Evolutionary conservation across 2,113 vertebrate genomes (phyloP), one percentile per base, ranked within the genome.

Genomic region (Nannospalax galili): DNA sequence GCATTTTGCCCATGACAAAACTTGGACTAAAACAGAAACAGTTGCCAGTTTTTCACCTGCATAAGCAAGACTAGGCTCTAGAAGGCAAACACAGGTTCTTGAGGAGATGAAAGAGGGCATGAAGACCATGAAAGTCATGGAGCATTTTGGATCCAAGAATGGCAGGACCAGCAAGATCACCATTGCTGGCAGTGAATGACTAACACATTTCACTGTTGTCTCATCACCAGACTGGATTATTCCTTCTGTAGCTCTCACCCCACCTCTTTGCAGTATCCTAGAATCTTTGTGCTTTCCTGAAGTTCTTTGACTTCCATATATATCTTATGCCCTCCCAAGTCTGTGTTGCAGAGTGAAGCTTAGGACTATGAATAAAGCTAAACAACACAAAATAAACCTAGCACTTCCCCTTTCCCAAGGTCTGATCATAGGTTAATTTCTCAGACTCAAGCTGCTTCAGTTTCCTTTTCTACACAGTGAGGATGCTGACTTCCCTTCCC

Each of bases 11-110:
- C 37, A 99, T 99, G 99, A 99, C 99, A 12, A 99, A 99, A 0
- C 98, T 99, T 0, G 99, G 99, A 30, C 98, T 99, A 64, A 99
- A 99, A n/a, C 98, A 99, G 99, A 2, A 99, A 99, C 0, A 99
- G 99, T 0, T 99, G 99, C 86, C 99, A 99, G 9, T 98, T 99
- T 96, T 99, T 99, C 96, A 99, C 99, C 98, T 99, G 99, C 97
- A 99, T 99, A 6, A 98, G 93, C 6, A 93, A 98, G 32, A 99
- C 99, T 96, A 97, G 3, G 99, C 99, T 37, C 1, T 99, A 95
- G 97, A 99, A 88, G 99, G 98, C 67, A 99, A 99, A 91, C 99
- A 99, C 0, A 99, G 99, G 0, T 99, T 99, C 94, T 99, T 99
- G 0, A 99, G 99, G 72, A 97, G 0, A 98, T 99, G 4, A 98